phyloP scores from a whole-genome alignment of 2,888 invertebrate genomes.

The Azorinus chamasolen region DNA sequence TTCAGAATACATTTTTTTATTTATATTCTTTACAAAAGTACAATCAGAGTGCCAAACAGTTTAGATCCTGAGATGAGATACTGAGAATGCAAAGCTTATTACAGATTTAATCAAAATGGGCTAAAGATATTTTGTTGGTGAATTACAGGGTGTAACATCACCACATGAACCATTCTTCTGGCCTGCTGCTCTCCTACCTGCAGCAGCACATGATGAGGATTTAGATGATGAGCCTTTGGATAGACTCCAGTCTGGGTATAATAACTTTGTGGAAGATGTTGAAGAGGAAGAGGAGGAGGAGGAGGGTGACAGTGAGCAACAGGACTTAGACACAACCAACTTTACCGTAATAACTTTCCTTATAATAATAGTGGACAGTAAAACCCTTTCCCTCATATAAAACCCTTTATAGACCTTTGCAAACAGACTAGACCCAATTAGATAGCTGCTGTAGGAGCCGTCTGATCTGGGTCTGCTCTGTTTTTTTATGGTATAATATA shows the following conservation, averaged over 20 bases:
- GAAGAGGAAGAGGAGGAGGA: conserved; percentile 20
- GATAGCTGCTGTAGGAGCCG: too few species aligned
- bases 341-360: too few species aligned
- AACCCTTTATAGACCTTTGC: too few species aligned
- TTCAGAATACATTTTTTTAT: too few species aligned
- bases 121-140: neutral
- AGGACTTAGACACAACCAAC: neutral
- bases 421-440: too few species aligned
- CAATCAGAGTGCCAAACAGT: too few species aligned
- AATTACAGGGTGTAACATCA: conserved; percentile 84
- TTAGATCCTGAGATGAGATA: too few species aligned
- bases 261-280: conserved; percentile 37
- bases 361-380: neutral
- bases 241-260: conserved; percentile 46
- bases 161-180: conserved; percentile 89
- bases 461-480: too few species aligned
- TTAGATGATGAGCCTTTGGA: conserved; percentile 32
- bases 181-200: conserved; percentile 85
- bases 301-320: neutral
- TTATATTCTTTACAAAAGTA: too few species aligned
- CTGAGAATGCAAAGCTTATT: too few species aligned
- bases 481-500: too few species aligned
- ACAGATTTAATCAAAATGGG: too few species aligned
- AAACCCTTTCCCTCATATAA: neutral
- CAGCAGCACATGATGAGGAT: conserved; percentile 42